phyloP scores from a whole-genome alignment of 2,888 invertebrate species.

The Agelastica alni region DNA sequence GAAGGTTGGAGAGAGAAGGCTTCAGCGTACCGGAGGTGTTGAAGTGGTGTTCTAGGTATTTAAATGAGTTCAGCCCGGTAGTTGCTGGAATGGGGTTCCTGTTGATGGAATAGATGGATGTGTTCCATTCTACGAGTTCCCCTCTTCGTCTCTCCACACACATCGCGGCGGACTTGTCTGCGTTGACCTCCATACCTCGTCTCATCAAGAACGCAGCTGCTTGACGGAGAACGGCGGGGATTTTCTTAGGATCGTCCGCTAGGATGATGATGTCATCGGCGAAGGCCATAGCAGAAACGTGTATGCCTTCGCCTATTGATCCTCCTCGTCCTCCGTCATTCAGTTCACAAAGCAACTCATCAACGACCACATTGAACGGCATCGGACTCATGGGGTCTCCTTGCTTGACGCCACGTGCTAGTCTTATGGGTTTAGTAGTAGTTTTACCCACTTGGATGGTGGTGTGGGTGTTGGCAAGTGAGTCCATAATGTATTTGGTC shows the following conservation, averaged over 20 bases:
- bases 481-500: not conserved
- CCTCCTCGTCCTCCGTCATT: no score
- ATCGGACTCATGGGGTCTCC: constrained; percentile 51
- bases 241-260: constrained; percentile 30
- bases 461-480: not conserved
- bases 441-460: not conserved
- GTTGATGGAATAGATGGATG: constrained; percentile 37
- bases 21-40: constrained; percentile 24
- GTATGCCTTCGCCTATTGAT: no score
- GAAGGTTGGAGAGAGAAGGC: constrained; percentile 24
- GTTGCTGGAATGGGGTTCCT: constrained; percentile 14
- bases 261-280: no score
- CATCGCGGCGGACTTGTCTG: not conserved
- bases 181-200: not conserved
- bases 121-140: not conserved
- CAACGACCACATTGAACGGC: constrained; percentile 40
- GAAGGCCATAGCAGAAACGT: no score
- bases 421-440: constrained; percentile 16
- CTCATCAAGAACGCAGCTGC: not conserved
- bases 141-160: not conserved
- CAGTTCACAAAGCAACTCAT: no score
- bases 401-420: constrained; percentile 50
- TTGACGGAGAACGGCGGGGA: not conserved
- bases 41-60: constrained; percentile 33
- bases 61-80: constrained; percentile 25